Base-by-base conservation (phyloP, 2,888 invertebrate species). In the Coelinius sp. region DNA sequence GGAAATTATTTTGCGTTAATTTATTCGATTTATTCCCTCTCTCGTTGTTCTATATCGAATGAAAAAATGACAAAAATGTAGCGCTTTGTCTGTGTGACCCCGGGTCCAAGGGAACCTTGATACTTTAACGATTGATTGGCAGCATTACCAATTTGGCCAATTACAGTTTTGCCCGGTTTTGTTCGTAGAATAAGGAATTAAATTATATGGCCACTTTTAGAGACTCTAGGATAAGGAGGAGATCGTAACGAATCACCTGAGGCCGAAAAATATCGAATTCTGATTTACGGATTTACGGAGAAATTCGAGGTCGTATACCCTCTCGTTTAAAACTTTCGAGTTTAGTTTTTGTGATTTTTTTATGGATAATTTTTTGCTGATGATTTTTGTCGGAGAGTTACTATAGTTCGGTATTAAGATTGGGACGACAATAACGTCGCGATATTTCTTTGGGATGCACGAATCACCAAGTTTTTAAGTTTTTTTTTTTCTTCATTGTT, bases 81-180 rank as follows among this genome's bases (percentile, higher is more conserved):
- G 59, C 17, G 65, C 41, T 59, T 59, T 59, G 59, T n/a, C n/a
- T 59, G 59, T 53, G 53, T 53, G 53, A 53, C 53, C 53, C 31
- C 35, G 31, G 14, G 31, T 59, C 59, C 71, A 35, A 71, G 31
- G 49, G 59, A 79, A 81, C 82, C 81, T 84, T 83, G 83, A 83
- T 85, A 63, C 82, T 82, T 83, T 81, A 80, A 80, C 80, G 82
- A 85, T 85, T 86, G 85, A 86, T 86, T 85, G 85, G 85, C 86
- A 85, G 85, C 81, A 84, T 85, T 84, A 81, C 78, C 83, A 85
- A 85, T 85, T 85, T 85, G 78, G 81, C 80, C 83, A 85, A 86
- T 85, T 86, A 84, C 79, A 80, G 76, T 73, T 75, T 79, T 75
- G 71, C 77, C 74, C 77, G 81, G 75, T 78, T 41, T 63, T 31